Base-by-base conservation (phyloP, 1,140 invertebrate genomes). In the Rhizoglyphus robini region DNA sequence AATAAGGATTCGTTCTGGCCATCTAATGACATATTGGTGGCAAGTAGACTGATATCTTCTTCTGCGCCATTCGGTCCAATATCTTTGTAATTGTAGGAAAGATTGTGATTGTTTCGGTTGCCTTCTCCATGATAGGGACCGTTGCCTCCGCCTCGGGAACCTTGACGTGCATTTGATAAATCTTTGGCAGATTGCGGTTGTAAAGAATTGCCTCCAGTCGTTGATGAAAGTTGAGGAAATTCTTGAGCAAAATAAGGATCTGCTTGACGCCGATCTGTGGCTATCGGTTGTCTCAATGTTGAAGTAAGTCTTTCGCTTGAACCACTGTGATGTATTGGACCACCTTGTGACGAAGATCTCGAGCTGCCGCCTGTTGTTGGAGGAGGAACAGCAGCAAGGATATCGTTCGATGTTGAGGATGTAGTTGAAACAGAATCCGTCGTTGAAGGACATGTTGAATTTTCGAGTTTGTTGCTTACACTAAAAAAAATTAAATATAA, bases 241-340 rank as follows among this genome's bases (percentile, higher is more conserved):
- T 54, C 51, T 54, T 54, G 51, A 54, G 51, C 51, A 54, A 54
- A 54, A 32, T 54, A 54, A 5, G 51, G 51, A 32, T 54, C 51
- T 32, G 51, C 20, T 54, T 54, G 51, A 5, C 51, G 51, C 15
- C 51, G 51, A 54, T 54, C 51, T 32, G 8, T 54, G 51, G 8
- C 5, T 8, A 25, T 54, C 15, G 51, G 51, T 32, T 27, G 51
- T 32, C 15, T 32, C 8, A 25, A 8, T 54, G 51, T 41, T 41
- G 51, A 8, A 11, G 51, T 32, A 25, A 20, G 51, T 20, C 51
- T 20, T 11, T 54, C 8, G 20, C 8, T 54, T 25, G 51, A 54
- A 27, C 23, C 51, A 20, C 20, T 54, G 41, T 46, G 41, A 46
- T 46, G 41, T 23, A 46, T 46, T 46, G 41, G 41, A 46, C 41